A percentile compares a stretch with the other conserved stretches of the same genome.
phyloP scores from a whole-genome alignment of 2,888 invertebrate species.

The Merodon equestris region DNA sequence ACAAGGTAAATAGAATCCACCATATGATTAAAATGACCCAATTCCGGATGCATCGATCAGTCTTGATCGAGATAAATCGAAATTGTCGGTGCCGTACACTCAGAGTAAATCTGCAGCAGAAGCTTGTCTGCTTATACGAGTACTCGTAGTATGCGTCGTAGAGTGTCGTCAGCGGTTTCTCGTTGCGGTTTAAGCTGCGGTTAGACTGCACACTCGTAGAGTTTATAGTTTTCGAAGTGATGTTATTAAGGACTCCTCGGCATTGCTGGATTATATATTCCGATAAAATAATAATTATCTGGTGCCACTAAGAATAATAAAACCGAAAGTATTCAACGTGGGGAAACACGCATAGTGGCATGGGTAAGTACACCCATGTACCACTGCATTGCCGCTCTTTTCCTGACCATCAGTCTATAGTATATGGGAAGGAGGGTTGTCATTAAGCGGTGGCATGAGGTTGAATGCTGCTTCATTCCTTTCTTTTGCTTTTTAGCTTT shows the following conservation, averaged over 20 bases:
- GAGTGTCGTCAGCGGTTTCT: background rate
- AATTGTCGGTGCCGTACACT: too few species aligned
- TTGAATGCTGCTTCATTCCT: background rate
- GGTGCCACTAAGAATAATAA: slow-evolving; percentile 23
- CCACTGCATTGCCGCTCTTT: too few species aligned
- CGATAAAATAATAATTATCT: slow-evolving; percentile 18
- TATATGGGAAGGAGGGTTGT: background rate
- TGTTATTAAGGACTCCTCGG: slow-evolving; percentile 6
- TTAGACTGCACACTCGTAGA: too few species aligned
- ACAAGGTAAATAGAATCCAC: slow-evolving; percentile 1
- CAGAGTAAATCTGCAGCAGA: too few species aligned
- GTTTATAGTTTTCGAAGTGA: background rate
- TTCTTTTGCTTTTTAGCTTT: background rate
- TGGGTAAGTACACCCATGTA: slow-evolving; percentile 3
- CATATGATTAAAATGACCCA: too few species aligned
- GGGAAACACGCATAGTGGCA: slow-evolving; percentile 8
- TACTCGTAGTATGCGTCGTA: too few species aligned
- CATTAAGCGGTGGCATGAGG: slow-evolving; percentile 16
- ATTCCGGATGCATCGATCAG: slow-evolving; percentile 5
- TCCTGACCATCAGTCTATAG: slow-evolving; percentile 2
- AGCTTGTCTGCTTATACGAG: too few species aligned
- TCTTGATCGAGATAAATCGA: background rate
- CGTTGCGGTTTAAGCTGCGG: slow-evolving; percentile 19
- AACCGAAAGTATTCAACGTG: background rate
- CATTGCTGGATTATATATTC: background rate